Conservation (phyloP, 2,797 vertebrate species). For the Leptoclinus maculatus region DNA sequence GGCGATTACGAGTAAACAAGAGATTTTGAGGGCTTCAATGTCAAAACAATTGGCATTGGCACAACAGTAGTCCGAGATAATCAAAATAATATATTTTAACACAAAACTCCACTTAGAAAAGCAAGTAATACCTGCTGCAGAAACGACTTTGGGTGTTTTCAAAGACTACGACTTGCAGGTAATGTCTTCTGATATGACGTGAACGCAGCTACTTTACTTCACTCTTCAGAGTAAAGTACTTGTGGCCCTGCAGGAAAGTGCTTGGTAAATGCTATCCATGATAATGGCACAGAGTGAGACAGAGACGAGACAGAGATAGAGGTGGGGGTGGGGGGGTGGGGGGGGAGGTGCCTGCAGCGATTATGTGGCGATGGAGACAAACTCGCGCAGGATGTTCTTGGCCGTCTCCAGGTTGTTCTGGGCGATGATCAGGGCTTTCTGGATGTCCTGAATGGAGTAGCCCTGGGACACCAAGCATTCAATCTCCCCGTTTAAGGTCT, state of each 20-base stretch:
- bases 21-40: conserved; percentile 35
- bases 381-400: conserved; percentile 98
- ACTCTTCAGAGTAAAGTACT: conserved; percentile 21
- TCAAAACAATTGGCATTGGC: neutral
- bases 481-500: conserved; percentile 88
- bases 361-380: conserved; percentile 96
- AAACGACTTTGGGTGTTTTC: conserved; percentile 23
- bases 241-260: conserved; percentile 61
- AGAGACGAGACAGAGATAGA: conserved; percentile 18
- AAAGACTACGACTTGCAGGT: neutral
- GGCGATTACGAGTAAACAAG: conserved; percentile 3
- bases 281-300: conserved; percentile 69
- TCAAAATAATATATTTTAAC: neutral
- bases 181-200: conserved; percentile 9
- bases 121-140: conserved; percentile 3
- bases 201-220: conserved; percentile 36
- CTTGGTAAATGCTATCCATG: conserved; percentile 63
- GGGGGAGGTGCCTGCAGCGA: conserved; percentile 46
- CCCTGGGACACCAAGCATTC: conserved; percentile 96
- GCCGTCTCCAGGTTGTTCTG: conserved; percentile 99
- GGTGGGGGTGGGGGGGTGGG: neutral
- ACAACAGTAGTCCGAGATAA: neutral
- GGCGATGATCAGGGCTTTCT: conserved; percentile 97
- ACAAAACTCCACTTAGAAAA: neutral
- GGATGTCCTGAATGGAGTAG: conserved; percentile 99